A percentile compares a stretch with the other conserved stretches of the same genome.
Conservation (phyloP, 2,113 vertebrate species). For the Hepsetus odoe region DNA sequence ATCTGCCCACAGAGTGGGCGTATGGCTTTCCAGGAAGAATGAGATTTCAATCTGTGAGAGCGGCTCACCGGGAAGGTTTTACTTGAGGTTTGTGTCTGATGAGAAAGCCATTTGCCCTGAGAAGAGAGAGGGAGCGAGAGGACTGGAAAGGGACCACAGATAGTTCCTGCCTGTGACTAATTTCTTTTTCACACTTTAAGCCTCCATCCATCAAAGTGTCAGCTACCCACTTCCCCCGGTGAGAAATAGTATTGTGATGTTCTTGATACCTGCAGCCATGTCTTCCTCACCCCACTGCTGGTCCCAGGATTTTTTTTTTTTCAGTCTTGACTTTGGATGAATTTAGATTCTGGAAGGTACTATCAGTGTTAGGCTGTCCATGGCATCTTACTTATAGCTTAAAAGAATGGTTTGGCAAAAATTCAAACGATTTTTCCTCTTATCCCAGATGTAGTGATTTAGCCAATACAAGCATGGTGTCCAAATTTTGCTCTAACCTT, state of each 20-base stretch:
- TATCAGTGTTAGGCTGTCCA: not conserved
- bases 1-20: slow-evolving; percentile 59
- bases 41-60: slow-evolving; percentile 62
- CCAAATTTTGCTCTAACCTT: no score
- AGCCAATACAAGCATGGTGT: no score
- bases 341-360: not conserved
- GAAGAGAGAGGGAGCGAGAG: slow-evolving; percentile 18
- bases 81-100: slow-evolving; percentile 58
- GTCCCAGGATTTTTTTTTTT: not conserved
- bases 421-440: no score
- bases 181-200: slow-evolving; percentile 75
- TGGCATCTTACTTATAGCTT: not conserved
- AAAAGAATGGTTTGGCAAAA: no score
- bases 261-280: slow-evolving; percentile 25
- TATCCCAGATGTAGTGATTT: no score
- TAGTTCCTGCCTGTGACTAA: slow-evolving; percentile 71
- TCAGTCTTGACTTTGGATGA: not conserved
- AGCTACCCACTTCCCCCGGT: slow-evolving; percentile 47
- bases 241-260: slow-evolving; percentile 39
- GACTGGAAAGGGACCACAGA: slow-evolving; percentile 42
- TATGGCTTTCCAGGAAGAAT: slow-evolving; percentile 44
- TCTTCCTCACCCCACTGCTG: slow-evolving; percentile 17
- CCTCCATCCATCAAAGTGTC: slow-evolving; percentile 67
- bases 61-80: slow-evolving; percentile 46
- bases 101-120: slow-evolving; percentile 68